These are phyloP conservation scores for Subanguina moxae DNA, from an alignment of 1,140 invertebrate genomes.

Conservation along the genomic window DNA sequence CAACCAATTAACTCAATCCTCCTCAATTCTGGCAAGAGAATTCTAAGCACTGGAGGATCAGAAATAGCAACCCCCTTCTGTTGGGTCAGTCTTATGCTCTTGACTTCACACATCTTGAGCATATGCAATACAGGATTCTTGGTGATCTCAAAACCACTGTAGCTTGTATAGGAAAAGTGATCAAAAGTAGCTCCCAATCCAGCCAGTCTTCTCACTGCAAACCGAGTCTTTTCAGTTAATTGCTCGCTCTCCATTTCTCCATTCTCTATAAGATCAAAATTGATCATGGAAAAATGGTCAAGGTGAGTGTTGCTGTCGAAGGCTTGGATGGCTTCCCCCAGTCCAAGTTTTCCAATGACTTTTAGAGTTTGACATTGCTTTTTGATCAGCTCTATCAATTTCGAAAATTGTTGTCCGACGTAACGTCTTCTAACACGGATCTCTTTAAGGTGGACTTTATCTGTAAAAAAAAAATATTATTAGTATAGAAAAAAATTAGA, in stretches of 20 bases:
- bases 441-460: conserved; percentile 47
- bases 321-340: conserved; percentile 38
- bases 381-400: conserved; percentile 36
- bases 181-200: conserved; percentile 45
- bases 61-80: conserved; percentile 41
- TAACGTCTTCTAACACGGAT: conserved; percentile 42
- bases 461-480: conserved; percentile 26
- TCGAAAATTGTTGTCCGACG: conserved; percentile 37
- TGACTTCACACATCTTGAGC: conserved; percentile 39
- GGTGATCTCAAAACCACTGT: conserved; percentile 44
- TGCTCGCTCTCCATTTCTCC: conserved; percentile 31
- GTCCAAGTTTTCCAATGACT: conserved; percentile 39
- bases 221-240: conserved; percentile 34
- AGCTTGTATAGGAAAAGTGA: conserved; percentile 49
- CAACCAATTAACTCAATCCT: conserved; percentile 39
- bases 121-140: conserved; percentile 36
- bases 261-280: conserved; percentile 46
- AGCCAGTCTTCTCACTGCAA: conserved; percentile 38
- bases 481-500: conserved; percentile 9
- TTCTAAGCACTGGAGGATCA: conserved; percentile 10
- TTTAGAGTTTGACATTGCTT: conserved; percentile 36
- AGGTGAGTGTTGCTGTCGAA: conserved; percentile 42
- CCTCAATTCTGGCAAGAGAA: conserved; percentile 27
- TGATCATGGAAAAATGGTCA: conserved; percentile 49
- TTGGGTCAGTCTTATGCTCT: conserved; percentile 46